Base-by-base conservation (phyloP, 2,888 invertebrate genomes). In the Drosophila maculinotata region DNA sequence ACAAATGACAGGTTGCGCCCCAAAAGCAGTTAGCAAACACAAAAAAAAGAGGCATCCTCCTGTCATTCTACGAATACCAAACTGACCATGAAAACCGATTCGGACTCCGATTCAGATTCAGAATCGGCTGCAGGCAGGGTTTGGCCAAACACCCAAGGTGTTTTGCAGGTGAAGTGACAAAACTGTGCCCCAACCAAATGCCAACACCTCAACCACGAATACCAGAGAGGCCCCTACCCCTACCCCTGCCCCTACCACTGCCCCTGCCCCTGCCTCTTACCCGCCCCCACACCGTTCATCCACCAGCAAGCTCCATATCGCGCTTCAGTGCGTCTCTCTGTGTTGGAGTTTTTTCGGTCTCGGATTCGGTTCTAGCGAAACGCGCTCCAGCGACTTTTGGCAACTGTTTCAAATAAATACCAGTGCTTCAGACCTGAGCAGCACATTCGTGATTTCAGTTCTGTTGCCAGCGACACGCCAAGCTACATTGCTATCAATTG, bases 81-180 rank as follows among this genome's bases (percentile, higher is more conserved):
- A 69, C 88, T 82, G 81, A 87, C 81, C 88, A 76, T 82, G 81
- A 82, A 86, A 81, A 60, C 41, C 23, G 35, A 31, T 20, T 63
- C 38, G 30, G n/a, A 35, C 5, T 12, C 62, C 20, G 39, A 41
- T 30, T 36, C 41, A 15, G 49, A 38, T 42, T 28, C 44, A 28
- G 39, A 41, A 25, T 36, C 41, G 12, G 49, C 33, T 42, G 17
- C 44, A 28, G 44, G 17, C 45, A 42, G 53, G 52, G 45, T 14
- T 44, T 44, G 68, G 41, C 39, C 52, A 62, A 58, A 45, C 60
- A 47, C 44, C 64, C 65, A 86, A 81, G 77, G 77, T 64, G 80
- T 64, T 77, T 76, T 72, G 71, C 86, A 85, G 86, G 67, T 79
- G 59, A 75, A 84, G 88, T 83, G 83, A 88, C 87, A 88, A 88